Base-by-base conservation (phyloP, 2,888 invertebrate genomes). In the Stratiomys singularior region DNA sequence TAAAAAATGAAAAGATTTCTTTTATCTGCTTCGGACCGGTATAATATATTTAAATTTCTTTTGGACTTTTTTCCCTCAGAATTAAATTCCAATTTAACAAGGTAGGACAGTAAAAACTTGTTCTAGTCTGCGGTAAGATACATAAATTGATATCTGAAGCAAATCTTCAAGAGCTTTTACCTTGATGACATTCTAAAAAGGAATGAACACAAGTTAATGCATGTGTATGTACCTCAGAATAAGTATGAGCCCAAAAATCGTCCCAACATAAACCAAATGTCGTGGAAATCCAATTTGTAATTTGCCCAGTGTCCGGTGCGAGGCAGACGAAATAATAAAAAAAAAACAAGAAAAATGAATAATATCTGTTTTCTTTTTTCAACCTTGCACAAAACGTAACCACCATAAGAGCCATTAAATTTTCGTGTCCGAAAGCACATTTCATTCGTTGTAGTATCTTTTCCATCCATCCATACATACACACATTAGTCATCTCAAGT, bases 321-420 rank as follows among this genome's bases (percentile, higher is more conserved):
- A 18, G 13, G 64, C 64, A 66, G 37, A 9, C 37, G 37, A 9
- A 37, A n/a, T n/a, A n/a, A n/a, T n/a, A n/a, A n/a, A n/a, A 23
- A 69, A 25, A 46, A 9, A 47, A 9, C 5, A 37, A 9, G 9
- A 37, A 37, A 37, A 37, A 37, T 37, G 37, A 37, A 37, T 37
- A 5, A 9, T 37, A 37, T 37, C 37, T 37, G 15, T 46, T 7
- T 5, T 69, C 47, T 69, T 46, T 18, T 23, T 13, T 7, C 1
- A 46, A 69, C 37, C 9, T 37, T 37, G 37, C 9, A 37, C 5
- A n/a, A 37, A 5, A 9, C 37, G 37, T 3, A 37, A 37, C 37
- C 5, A 69, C 25, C 47, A 47, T 69, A 30, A 30, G 25, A 69
- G 47, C 47, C 69, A 69, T 69, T 69, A 44, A 69, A 30, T 69